These are phyloP conservation scores for Centruroides sculpturatus DNA, from an alignment of 1,140 invertebrate species.

Conservation along the genomic window DNA sequence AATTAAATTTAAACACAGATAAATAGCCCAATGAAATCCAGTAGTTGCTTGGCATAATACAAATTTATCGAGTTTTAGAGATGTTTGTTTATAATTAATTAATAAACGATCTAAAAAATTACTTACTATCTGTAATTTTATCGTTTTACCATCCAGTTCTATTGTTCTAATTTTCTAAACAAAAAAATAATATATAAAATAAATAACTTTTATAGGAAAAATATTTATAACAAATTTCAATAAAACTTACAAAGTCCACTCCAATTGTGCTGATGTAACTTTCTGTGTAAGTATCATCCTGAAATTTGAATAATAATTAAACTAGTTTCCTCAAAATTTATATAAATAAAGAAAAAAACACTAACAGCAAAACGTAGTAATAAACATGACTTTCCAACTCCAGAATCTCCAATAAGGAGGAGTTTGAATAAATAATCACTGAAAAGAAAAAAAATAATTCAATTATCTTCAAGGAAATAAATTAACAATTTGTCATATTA, in stretches of 20 bases:
- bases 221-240: not conserved
- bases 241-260: constrained; percentile 87
- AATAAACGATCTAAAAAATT: too few relatives aligned
- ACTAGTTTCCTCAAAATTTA: not conserved
- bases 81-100: too few relatives aligned
- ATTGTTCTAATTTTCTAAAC: constrained; percentile 48
- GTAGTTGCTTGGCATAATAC: too few relatives aligned
- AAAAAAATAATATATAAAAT: not conserved
- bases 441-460: constrained; percentile 37
- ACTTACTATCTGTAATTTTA: constrained; percentile 62
- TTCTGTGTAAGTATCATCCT: constrained; percentile 99
- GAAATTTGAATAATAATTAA: constrained; percentile 23
- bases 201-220: not conserved
- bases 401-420: constrained; percentile 96
- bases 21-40: too few relatives aligned
- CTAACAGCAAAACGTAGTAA: constrained; percentile 88
- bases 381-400: constrained; percentile 98
- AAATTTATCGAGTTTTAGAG: too few relatives aligned
- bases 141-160: constrained; percentile 41
- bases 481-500: constrained; percentile 4
- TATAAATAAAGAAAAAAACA: constrained; percentile 18
- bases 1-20: too few relatives aligned
- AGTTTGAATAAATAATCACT: constrained; percentile 99
- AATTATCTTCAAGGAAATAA: constrained; percentile 6
- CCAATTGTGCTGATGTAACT: constrained; percentile 99